Base-by-base conservation (phyloP, 2,888 invertebrate species). In the Dasypogon diadema region DNA sequence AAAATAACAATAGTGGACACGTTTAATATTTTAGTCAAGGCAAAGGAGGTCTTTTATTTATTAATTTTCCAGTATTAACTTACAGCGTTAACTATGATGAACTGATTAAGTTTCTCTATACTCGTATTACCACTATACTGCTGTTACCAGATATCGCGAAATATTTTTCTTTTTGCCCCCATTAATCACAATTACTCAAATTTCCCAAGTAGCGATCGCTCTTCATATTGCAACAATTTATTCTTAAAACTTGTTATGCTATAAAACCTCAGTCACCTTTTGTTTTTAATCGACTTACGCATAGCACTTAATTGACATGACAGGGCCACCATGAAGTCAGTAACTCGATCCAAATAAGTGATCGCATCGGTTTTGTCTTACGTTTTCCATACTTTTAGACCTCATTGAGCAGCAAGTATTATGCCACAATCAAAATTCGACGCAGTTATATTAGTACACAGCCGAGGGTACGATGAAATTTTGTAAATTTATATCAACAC, bases 231-330 rank as follows among this genome's bases (percentile, higher is more conserved):
- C 70, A 54, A 51, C 70, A 70, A 70, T 70, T 70, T 70, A 70
- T 34, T 34, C 70, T 70, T 34, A 54, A n/a, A 54, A 70, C 54
- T 54, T 54, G 54, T 54, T 70, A 54, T 70, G 51, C 30, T 37
- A 68, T 68, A 68, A 68, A 68, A 68, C 68, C 70, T 54, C 70
- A 70, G 70, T 54, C 70, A 34, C 54, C 54, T 73, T 73, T 73
- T 73, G 73, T 73, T 56, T 70, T 73, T 73, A 56, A 73, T 73
- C 73, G 73, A 73, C 73, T 73, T 73, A 73, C 56, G 73, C 54
- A 73, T 73, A 37, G 55, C 42, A 56, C 55, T 73, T 56, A 56
- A 56, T 56, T 42, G 73, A 56, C 73, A 42, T 73, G 73, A 73
- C 73, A 73, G 73, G 73, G 73, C 73, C 73, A 73, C 73, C 73